Conservation (phyloP, 2,888 invertebrate species). For the Nemurella pictetii region DNA sequence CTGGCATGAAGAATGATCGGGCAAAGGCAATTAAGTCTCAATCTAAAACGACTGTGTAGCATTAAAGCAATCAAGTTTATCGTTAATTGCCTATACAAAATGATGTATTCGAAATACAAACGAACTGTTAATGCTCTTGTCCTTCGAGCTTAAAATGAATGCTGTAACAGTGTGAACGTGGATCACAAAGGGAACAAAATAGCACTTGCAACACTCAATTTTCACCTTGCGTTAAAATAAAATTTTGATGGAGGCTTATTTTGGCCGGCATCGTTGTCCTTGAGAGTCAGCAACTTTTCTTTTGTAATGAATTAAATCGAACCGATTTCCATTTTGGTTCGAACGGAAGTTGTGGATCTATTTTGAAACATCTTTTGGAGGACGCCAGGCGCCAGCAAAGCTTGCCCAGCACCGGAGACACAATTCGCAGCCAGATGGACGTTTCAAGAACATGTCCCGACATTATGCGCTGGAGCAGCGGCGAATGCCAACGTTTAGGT, state of each 20-base stretch:
- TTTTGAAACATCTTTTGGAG: background rate
- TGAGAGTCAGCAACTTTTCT: background rate
- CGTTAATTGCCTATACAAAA: background rate
- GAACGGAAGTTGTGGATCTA: background rate
- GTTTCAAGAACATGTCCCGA: background rate
- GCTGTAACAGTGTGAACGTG: background rate
- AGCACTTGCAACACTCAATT: background rate
- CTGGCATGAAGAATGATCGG: background rate
- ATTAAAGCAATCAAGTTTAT: background rate
- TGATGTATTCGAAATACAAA: background rate
- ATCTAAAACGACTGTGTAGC: background rate
- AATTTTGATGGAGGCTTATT: background rate
- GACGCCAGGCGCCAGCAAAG: background rate
- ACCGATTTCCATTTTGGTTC: background rate
- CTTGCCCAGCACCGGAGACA: background rate
- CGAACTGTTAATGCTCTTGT: background rate
- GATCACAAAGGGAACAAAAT: background rate
- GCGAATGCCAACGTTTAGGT: background rate
- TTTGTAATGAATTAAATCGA: background rate
- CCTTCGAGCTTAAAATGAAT: background rate
- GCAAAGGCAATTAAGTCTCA: background rate
- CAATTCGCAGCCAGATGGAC: background rate
- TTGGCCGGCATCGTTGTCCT: background rate
- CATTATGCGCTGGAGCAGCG: background rate
- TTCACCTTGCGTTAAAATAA: background rate